phyloP scores from a whole-genome alignment of 1,140 invertebrate species.

The Brachionus asplanchnoidis region DNA sequence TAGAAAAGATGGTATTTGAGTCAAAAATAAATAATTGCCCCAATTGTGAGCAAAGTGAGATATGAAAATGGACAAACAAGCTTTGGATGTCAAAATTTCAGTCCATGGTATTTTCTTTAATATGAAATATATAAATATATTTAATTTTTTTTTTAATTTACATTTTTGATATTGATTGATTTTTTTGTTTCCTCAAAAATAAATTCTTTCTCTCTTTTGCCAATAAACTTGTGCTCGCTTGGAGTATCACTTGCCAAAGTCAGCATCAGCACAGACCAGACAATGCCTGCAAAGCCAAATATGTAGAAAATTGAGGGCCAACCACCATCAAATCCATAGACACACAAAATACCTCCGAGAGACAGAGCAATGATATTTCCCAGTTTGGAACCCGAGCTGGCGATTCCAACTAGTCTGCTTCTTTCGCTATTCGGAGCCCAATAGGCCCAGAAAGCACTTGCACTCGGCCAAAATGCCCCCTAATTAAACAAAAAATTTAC shows the following conservation, averaged over 20 bases:
- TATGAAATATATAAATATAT: background rate
- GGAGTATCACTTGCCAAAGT: slow-evolving; percentile 79
- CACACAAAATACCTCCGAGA: slow-evolving; percentile 15
- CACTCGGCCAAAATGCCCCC: slow-evolving; percentile 47
- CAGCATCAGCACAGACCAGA: slow-evolving; percentile 81
- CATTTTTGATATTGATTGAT: background rate
- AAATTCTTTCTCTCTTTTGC: slow-evolving; percentile 72
- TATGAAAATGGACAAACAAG: slow-evolving; percentile 85
- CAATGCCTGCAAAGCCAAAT: slow-evolving; percentile 61
- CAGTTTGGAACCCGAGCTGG: slow-evolving; percentile 46
- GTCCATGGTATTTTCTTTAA: slow-evolving; percentile 62
- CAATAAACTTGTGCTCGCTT: slow-evolving; percentile 75
- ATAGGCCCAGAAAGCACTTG: slow-evolving; percentile 47
- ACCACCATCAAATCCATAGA: slow-evolving; percentile 37
- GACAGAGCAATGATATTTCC: slow-evolving; percentile 1
- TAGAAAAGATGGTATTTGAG: slow-evolving; percentile 56
- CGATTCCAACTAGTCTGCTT: slow-evolving; percentile 47
- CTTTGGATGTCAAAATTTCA: slow-evolving; percentile 69
- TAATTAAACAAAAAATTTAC: background rate
- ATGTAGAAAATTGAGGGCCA: slow-evolving; percentile 40
- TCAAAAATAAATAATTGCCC: slow-evolving; percentile 79
- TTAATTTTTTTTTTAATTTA: background rate
- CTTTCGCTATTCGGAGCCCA: slow-evolving; percentile 53
- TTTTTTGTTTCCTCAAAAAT: slow-evolving; percentile 58
- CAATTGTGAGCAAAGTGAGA: slow-evolving; percentile 85